A percentile compares a stretch with the other conserved stretches of the same genome.
Evolutionary conservation across 2,113 vertebrate species (phyloP).

Genomic region (Rhea americana): DNA sequence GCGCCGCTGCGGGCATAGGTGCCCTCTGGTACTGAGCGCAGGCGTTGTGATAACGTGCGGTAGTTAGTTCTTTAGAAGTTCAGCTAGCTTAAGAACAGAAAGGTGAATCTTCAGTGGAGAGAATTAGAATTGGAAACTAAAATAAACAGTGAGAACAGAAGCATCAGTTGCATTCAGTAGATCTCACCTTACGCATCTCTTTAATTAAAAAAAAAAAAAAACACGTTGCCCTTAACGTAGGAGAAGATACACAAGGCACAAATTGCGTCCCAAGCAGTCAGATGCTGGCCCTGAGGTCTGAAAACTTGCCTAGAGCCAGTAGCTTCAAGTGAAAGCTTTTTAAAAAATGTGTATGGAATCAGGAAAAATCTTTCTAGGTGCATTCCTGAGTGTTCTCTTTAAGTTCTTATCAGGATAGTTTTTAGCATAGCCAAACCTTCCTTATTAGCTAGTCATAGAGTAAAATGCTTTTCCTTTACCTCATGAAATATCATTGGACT

Average conservation of each 20-base stretch:
- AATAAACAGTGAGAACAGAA: not conserved
- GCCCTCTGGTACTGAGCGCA: not conserved
- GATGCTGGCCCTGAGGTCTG: not conserved
- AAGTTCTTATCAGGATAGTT: not conserved
- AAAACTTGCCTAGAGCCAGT: not conserved
- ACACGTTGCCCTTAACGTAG: not conserved
- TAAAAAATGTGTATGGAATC: not conserved
- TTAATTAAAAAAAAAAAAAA: not conserved
- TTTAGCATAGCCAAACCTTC: not conserved
- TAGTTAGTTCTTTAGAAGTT: too few relatives aligned
- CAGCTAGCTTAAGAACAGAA: not conserved
- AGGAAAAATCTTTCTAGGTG: not conserved
- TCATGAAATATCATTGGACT: not conserved
- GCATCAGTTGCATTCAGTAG: not conserved
- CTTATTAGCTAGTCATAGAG: rapidly evolving
- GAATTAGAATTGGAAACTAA: not conserved
- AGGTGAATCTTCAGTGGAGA: not conserved
- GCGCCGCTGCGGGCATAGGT: not conserved
- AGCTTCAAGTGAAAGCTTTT: too few relatives aligned
- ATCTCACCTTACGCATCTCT: not conserved
- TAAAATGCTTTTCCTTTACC: not conserved
- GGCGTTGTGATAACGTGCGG: not conserved
- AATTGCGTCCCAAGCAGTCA: not conserved
- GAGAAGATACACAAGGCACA: not conserved
- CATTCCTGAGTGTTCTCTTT: not conserved